phyloP scores from a whole-genome alignment of 1,140 invertebrate genomes.

The Saccostrea echinata region DNA sequence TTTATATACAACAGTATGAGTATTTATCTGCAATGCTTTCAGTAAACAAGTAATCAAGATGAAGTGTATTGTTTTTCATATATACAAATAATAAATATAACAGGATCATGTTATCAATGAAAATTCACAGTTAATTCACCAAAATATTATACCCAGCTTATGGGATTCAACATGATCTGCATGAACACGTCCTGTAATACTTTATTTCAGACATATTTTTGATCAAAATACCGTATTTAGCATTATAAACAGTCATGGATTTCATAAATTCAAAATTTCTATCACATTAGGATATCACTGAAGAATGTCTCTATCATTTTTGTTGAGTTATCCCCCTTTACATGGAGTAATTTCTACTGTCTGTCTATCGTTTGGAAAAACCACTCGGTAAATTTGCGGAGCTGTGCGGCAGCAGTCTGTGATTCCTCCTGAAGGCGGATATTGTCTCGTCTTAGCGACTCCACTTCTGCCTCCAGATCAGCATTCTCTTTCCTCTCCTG shows the following conservation, averaged over 20 bases:
- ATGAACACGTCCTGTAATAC: constrained; percentile 5
- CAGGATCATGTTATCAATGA: neutral
- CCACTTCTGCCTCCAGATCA: constrained; percentile 81
- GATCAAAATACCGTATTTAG: neutral
- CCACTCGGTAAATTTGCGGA: constrained; percentile 95
- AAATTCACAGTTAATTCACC: constrained; percentile 16
- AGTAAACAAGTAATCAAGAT: neutral
- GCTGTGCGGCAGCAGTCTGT: constrained; percentile 91
- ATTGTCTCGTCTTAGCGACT: constrained; percentile 91
- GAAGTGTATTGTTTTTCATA: neutral
- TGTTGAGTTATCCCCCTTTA: constrained; percentile 39
- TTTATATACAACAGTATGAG: constrained; percentile 14
- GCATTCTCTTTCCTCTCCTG: constrained; percentile 74
- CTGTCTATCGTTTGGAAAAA: constrained; percentile 92
- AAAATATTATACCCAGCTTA: neutral
- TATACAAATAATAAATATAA: neutral
- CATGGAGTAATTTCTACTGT: constrained; percentile 74
- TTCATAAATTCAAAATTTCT: constrained; percentile 18
- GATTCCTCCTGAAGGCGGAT: constrained; percentile 92
- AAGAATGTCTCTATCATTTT: constrained; percentile 35
- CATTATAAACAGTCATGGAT: neutral
- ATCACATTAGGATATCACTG: constrained; percentile 47
- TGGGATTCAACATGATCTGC: neutral
- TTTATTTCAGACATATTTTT: neutral
- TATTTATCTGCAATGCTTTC: constrained; percentile 3